phyloP scores from a whole-genome alignment of 2,888 invertebrate genomes.

The Trachelus tabidus region DNA sequence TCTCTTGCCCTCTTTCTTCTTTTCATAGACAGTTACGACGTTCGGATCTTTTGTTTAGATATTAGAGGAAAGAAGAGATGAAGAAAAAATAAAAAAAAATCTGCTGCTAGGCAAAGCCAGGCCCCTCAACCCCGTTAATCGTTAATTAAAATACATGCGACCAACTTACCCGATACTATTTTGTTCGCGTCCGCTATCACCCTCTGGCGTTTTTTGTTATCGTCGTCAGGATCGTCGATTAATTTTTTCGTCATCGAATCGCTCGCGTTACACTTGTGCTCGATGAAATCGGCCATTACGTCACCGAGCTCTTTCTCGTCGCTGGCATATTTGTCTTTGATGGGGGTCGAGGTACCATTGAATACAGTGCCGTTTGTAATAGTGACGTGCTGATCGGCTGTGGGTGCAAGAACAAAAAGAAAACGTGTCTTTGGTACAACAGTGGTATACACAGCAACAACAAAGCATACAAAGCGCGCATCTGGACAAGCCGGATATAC shows the following conservation, averaged over 20 bases:
- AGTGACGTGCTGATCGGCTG: conserved; percentile 63
- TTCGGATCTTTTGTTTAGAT: too few relatives aligned
- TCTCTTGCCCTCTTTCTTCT: conserved; percentile 9
- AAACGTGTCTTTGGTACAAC: conserved; percentile 7
- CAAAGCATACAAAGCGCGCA: not conserved
- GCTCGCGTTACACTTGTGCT: conserved; percentile 56
- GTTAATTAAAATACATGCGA: not conserved
- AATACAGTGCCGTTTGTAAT: conserved; percentile 65
- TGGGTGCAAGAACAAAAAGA: conserved; percentile 43
- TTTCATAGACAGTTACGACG: too few relatives aligned
- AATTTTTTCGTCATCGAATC: conserved; percentile 61
- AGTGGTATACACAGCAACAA: not conserved
- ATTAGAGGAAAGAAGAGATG: too few relatives aligned
- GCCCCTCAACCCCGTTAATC: conserved; percentile 59
- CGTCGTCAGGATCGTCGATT: conserved; percentile 51
- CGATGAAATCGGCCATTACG: conserved; percentile 62
- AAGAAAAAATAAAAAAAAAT: conserved; percentile 7
- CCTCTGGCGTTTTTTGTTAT: conserved; percentile 59
- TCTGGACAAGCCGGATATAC: not conserved
- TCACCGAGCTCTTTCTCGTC: conserved; percentile 64
- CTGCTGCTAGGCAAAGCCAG: conserved; percentile 53
- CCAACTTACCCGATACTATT: conserved; percentile 62
- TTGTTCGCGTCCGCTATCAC: conserved; percentile 61
- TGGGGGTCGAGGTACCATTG: conserved; percentile 65
- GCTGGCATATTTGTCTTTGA: conserved; percentile 65